A percentile compares a stretch with the other conserved stretches of the same genome.
phyloP scores from a whole-genome alignment of 2,113 vertebrate genomes.

The Pygoscelis antarcticus region DNA sequence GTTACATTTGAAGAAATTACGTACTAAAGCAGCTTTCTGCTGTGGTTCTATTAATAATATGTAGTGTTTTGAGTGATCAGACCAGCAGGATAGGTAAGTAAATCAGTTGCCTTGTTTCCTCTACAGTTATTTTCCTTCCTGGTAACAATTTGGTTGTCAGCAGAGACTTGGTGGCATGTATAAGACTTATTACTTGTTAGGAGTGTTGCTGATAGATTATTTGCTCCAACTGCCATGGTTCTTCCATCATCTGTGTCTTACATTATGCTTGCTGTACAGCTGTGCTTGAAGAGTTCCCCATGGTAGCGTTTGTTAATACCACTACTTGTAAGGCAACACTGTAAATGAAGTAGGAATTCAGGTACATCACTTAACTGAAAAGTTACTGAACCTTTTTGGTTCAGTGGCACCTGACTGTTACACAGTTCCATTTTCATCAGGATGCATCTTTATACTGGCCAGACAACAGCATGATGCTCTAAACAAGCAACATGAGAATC shows the following conservation, averaged over 20 bases:
- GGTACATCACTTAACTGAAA: background rate
- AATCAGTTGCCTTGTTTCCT: background rate
- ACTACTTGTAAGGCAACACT: background rate
- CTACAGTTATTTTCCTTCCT: background rate
- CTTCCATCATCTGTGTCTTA: background rate
- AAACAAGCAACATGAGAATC: background rate
- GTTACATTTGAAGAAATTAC: background rate
- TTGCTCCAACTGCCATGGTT: background rate
- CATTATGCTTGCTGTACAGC: background rate
- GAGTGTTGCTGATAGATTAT: background rate
- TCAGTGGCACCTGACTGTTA: background rate
- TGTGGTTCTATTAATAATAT: background rate
- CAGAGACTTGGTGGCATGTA: background rate
- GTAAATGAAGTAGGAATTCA: background rate
- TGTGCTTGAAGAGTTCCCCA: background rate
- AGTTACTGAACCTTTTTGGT: background rate
- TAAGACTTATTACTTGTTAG: background rate
- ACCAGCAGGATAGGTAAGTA: background rate
- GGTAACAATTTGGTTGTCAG: background rate
- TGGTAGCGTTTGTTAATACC: background rate
- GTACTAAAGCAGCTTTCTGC: background rate
- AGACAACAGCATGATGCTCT: background rate
- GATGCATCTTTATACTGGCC: background rate
- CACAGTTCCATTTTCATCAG: background rate
- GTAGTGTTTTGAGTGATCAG: background rate